These are phyloP conservation scores for Tricholauxania praeusta DNA, from an alignment of 2,888 invertebrate genomes.

Conservation along the genomic window DNA sequence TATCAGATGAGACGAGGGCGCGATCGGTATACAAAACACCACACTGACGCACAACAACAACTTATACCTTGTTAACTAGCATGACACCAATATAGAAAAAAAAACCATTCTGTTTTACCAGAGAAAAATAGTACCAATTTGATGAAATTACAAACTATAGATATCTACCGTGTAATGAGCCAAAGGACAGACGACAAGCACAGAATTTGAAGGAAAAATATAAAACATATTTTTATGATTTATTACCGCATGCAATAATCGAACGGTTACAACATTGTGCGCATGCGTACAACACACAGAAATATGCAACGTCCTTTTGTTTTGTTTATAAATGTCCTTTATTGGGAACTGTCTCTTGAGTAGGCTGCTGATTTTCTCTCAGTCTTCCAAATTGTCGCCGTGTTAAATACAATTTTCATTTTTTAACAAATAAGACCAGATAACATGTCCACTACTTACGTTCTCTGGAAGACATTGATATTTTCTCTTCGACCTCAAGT, in stretches of 20 bases:
- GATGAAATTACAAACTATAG: background rate
- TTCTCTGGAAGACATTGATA: background rate
- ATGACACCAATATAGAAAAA: background rate
- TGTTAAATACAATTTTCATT: background rate
- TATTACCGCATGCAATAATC: conserved; percentile 62
- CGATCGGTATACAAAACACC: conserved; percentile 50
- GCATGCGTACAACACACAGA: conserved; percentile 32
- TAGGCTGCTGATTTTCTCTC: background rate
- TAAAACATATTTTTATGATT: conserved; percentile 65
- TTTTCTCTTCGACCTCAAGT: conserved; percentile 1
- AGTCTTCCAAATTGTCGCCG: background rate
- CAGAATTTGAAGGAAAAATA: background rate
- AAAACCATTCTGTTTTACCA: background rate
- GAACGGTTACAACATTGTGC: conserved; percentile 44
- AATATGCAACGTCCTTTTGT: conserved; percentile 36
- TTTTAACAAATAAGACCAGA: background rate
- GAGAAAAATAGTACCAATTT: background rate
- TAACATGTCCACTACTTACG: background rate
- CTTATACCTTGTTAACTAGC: conserved; percentile 36
- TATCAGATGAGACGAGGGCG: conserved; percentile 59
- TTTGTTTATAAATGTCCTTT: conserved; percentile 1
- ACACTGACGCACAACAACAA: conserved; percentile 41
- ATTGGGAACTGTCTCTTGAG: conserved; percentile 9
- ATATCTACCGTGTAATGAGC: conserved; percentile 36
- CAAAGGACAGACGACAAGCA: background rate